These are phyloP conservation scores for Malacosoma neustria DNA, from an alignment of 2,888 invertebrate species.

Conservation along the genomic window DNA sequence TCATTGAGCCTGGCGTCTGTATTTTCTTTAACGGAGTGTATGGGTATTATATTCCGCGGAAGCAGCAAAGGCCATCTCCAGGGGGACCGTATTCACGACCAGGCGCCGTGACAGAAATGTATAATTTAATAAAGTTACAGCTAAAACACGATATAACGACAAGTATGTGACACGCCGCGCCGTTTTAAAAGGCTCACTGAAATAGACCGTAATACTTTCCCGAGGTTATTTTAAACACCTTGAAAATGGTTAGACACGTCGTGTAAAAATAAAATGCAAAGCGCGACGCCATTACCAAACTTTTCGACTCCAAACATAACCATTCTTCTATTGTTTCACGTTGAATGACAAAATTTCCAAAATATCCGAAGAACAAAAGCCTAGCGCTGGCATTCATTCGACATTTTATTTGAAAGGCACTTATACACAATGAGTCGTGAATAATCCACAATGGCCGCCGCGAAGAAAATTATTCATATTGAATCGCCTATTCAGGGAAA, in stretches of 20 bases:
- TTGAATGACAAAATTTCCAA: conserved; percentile 47
- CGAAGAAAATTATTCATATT: conserved; percentile 44
- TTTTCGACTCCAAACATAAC: conserved; percentile 15
- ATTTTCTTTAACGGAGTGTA: too few species aligned
- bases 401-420: conserved; percentile 53
- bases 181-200: not conserved
- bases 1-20: too few species aligned
- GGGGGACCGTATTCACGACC: not conserved
- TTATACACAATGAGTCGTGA: conserved; percentile 57
- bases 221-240: not conserved
- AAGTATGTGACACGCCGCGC: not conserved
- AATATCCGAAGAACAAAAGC: conserved; percentile 51
- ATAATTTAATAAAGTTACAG: not conserved
- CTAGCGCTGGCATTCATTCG: conserved; percentile 39
- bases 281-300: conserved; percentile 8
- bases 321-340: conserved; percentile 30
- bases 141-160: not conserved
- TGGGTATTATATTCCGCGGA: not conserved
- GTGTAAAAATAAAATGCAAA: not conserved
- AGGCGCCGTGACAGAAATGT: not conserved
- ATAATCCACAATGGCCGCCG: conserved; percentile 52
- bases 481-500: conserved; percentile 38
- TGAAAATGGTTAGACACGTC: conserved; percentile 1
- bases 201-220: not conserved
- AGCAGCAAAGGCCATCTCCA: not conserved